These are phyloP conservation scores for Trypoxylon attenuatum DNA, from an alignment of 2,888 invertebrate species.

Conservation along the genomic window DNA sequence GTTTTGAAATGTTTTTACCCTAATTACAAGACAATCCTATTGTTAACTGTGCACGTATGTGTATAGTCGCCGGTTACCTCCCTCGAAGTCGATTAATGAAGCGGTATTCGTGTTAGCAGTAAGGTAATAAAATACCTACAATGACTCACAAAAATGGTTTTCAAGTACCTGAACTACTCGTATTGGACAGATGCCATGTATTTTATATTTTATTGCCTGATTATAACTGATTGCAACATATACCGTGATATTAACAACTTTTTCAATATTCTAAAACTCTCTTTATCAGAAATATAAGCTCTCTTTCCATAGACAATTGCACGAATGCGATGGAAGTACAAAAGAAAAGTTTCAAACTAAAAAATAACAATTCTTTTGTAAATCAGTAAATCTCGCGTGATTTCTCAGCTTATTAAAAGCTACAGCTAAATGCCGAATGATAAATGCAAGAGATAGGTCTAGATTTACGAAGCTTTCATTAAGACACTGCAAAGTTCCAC, in stretches of 20 bases:
- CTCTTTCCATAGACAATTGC: no score
- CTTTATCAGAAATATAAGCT: no score
- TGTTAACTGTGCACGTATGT: slow-evolving; percentile 34
- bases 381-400: no score
- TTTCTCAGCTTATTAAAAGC: slow-evolving; percentile 39
- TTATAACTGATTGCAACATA: no score
- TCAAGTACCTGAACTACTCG: no score
- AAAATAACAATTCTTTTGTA: no score
- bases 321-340: no score
- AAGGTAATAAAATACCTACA: slow-evolving; percentile 33
- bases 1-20: slow-evolving; percentile 50
- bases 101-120: slow-evolving; percentile 25
- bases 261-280: no score
- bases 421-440: slow-evolving; percentile 5
- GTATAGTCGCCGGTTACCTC: slow-evolving; percentile 11
- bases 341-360: no score
- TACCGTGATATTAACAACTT: no score
- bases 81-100: slow-evolving; percentile 20
- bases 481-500: slow-evolving; percentile 14
- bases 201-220: slow-evolving; percentile 21
- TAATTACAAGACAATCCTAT: slow-evolving; percentile 51
- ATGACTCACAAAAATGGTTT: no score
- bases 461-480: slow-evolving; percentile 21
- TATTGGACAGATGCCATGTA: no score
- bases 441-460: slow-evolving; percentile 12